Evolutionary conservation across 2,113 vertebrate genomes (phyloP).

Genomic region (mouse (Mus musculus)): DNA sequence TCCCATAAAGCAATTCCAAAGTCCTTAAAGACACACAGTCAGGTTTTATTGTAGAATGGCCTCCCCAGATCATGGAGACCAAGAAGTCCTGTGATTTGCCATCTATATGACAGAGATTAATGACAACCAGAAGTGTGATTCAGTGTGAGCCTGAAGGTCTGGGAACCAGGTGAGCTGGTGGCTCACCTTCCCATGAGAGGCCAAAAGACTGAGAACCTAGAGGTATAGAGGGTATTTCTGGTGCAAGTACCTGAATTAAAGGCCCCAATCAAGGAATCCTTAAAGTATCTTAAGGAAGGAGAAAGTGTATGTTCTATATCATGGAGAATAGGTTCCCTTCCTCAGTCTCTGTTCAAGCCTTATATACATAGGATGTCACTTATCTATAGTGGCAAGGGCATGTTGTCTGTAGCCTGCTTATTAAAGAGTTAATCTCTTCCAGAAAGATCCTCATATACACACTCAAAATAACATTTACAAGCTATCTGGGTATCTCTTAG

Average conservation of each 20-base stretch:
- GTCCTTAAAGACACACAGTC: not conserved
- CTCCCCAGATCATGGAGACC: not conserved
- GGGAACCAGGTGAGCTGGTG: not conserved
- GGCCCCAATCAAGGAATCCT: not conserved
- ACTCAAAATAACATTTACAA: not conserved
- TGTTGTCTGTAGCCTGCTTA: not conserved
- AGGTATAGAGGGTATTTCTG: too few relatives aligned
- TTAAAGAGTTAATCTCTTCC: not conserved
- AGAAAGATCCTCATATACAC: not conserved
- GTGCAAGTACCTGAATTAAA: not conserved
- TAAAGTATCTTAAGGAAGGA: not conserved
- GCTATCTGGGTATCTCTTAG: not conserved
- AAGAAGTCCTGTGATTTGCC: not conserved
- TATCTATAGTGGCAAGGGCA: not conserved
- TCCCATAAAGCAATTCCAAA: not conserved
- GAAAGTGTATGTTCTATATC: not conserved
- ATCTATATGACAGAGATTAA: not conserved
- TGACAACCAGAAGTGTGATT: not conserved
- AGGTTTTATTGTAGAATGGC: not conserved
- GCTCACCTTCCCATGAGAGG: not conserved
- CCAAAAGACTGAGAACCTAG: not conserved
- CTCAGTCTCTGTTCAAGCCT: too few relatives aligned
- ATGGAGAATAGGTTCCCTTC: not conserved
- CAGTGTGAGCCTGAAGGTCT: too few relatives aligned
- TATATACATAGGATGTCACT: too few relatives aligned